These are phyloP conservation scores for Ceyx margarethae DNA, from an alignment of 2,113 vertebrate species.

Conservation along the genomic window DNA sequence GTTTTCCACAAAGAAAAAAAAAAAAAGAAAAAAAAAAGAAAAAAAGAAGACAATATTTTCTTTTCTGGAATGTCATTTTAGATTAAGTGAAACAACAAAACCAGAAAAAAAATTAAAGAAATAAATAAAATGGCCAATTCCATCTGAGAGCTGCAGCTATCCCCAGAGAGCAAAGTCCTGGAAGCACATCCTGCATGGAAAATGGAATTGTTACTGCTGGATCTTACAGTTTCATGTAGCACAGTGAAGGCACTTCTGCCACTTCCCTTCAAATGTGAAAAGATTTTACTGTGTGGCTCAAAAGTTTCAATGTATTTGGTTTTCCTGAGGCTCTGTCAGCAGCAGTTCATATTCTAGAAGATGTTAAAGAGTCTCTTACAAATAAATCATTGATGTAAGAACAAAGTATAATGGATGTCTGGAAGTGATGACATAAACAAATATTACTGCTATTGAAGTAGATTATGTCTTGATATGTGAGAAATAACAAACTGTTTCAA, in stretches of 20 bases:
- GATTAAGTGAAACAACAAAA: neutral
- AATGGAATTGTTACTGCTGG: neutral
- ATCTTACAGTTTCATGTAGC: neutral
- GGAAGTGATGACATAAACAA: neutral
- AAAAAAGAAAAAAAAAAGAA: no score
- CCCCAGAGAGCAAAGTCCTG: neutral
- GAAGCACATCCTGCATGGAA: neutral
- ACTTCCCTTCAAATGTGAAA: neutral
- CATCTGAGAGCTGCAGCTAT: neutral
- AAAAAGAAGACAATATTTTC: neutral
- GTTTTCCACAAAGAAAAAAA: neutral
- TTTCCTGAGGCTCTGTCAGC: neutral
- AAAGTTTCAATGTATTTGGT: neutral
- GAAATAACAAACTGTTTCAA: neutral
- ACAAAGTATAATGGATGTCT: neutral
- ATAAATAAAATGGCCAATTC: neutral
- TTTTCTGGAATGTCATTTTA: neutral
- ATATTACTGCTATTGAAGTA: neutral
- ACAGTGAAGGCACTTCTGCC: neutral
- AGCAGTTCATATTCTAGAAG: neutral
- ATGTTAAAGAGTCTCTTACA: neutral
- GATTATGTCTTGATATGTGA: neutral
- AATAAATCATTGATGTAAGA: neutral
- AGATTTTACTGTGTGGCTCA: neutral
- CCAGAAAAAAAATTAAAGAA: neutral